These are phyloP conservation scores for Pseudonaja textilis DNA, from an alignment of 2,113 vertebrate genomes.

Conservation along the genomic window DNA sequence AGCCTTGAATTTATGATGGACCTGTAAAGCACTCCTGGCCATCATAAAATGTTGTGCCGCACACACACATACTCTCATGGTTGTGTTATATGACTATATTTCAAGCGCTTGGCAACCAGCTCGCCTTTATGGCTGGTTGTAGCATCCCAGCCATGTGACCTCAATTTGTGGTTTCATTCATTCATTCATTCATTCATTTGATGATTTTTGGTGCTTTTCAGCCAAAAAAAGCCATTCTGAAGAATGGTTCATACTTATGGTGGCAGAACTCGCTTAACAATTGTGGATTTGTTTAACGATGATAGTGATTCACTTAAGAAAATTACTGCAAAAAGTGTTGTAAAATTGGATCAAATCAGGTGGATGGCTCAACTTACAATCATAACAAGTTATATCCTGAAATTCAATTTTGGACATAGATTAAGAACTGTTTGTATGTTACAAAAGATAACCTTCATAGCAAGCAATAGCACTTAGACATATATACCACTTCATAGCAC, in stretches of 20 bases:
- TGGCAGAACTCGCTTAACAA: background rate
- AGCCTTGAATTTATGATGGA: background rate
- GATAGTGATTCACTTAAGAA: background rate
- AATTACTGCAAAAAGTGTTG: background rate
- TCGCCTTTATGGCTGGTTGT: background rate
- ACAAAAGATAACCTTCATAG: background rate
- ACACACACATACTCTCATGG: background rate
- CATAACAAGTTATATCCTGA: background rate
- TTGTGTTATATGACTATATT: background rate
- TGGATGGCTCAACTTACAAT: background rate
- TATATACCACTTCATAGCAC: no score
- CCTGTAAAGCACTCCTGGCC: background rate
- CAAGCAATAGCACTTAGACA: no score
- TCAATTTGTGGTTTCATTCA: background rate
- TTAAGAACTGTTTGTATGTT: background rate
- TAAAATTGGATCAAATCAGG: background rate
- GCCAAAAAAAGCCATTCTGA: background rate
- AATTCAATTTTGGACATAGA: background rate
- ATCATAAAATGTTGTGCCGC: background rate
- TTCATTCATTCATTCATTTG: no score
- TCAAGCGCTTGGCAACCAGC: background rate
- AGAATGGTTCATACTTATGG: background rate
- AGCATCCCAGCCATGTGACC: background rate
- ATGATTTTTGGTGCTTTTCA: background rate
- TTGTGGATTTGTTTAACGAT: background rate